Evolutionary conservation across 2,113 vertebrate species (phyloP), one percentile per base, ranked within the genome.

Genomic region (Larimichthys crocea): DNA sequence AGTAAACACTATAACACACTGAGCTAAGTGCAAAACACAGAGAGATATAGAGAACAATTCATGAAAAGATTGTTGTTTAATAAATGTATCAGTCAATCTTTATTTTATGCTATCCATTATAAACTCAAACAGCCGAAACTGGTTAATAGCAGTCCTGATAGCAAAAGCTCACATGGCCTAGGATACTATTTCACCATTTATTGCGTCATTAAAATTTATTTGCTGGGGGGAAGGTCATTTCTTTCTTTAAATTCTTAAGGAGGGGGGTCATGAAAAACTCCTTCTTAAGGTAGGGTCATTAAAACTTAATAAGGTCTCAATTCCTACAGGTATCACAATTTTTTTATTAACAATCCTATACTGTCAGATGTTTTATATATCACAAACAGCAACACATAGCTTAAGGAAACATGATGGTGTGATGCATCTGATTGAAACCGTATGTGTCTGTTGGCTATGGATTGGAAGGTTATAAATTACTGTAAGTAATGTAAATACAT

Each of bases 141-240:
- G 40, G 61, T 53, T 74, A 79, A 79, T 87, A 17, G 52, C 49
- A 76, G 49, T 40, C 68, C 56, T 40, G 3, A 35, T 74, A 40
- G 52, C 24, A 71, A 74, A 81, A 77, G 68, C 59, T 72, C 73
- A 74, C 74, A 15, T 79, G 70, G 83, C 75, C 76, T 40, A 52
- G 63, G 59, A 80, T 75, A 84, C 65, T 73, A 84, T 92, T 90
- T 90, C 80, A 90, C 79, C 82, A 84, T 86, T 90, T 88, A 91
- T 86, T 82, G 48, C 61, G 44, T 86, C 76, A 89, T 91, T 90
- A 91, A 88, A 83, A 88, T 89, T 59, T 83, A 87, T 86, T 79
- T 79, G 73, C 85, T 77, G 2, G 12, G 61, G 74, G 87, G 80
- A 87, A 89, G 88, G 88, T 91, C 79, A 82, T 35, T 74, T 15